These are phyloP conservation scores for Alfaro cultratus DNA, from an alignment of 2,797 vertebrate genomes.

Conservation along the genomic window DNA sequence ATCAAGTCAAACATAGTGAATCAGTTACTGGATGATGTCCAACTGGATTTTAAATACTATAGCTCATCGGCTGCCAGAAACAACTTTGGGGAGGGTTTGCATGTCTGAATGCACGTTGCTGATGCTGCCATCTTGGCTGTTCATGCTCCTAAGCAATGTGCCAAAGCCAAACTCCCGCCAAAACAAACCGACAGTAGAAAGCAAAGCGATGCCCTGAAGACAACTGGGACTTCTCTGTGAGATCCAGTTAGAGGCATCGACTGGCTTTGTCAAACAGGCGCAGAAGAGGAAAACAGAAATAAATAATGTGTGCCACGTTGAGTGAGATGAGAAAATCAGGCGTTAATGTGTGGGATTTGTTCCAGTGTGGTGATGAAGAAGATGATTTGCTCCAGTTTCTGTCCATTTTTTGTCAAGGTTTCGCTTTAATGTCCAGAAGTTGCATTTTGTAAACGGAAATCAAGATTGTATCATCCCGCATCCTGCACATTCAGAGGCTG, in stretches of 20 bases:
- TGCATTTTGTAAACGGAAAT: background rate
- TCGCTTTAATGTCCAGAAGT: background rate
- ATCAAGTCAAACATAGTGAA: conserved; percentile 16
- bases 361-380: conserved; percentile 1
- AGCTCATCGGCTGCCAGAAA: conserved; percentile 22
- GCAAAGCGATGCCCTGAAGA: conserved; percentile 25
- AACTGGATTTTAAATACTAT: conserved; percentile 22
- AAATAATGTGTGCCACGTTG: background rate
- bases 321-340: conserved; percentile 15
- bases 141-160: conserved; percentile 14
- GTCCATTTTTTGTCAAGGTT: background rate
- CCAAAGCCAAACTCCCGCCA: conserved; percentile 31
- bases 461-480: background rate
- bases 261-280: conserved; percentile 21
- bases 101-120: conserved; percentile 20
- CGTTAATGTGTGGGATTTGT: conserved; percentile 1
- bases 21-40: conserved; percentile 42
- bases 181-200: conserved; percentile 48
- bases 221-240: conserved; percentile 20
- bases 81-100: conserved; percentile 21
- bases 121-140: conserved; percentile 41
- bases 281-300: background rate
- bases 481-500: background rate
- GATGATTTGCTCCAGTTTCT: conserved; percentile 3
- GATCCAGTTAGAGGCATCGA: conserved; percentile 18